Percentiles rank a stretch among this genome's conserved stretches.
Conservation (phyloP, 2,797 vertebrate genomes). For the Pteropus rufus region DNA sequence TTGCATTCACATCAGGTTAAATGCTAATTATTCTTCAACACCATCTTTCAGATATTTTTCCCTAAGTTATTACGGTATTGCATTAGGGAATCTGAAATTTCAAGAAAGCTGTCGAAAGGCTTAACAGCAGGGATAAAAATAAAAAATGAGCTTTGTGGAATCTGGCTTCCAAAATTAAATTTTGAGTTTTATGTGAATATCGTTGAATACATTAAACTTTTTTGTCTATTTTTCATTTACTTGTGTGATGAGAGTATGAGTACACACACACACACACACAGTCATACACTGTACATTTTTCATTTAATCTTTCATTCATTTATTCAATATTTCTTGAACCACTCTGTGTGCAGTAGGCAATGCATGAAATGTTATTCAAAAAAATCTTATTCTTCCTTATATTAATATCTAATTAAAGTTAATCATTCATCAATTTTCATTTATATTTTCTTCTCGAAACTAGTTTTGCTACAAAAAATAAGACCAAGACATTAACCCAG, state of each 20-base stretch:
- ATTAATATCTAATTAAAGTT: not conserved
- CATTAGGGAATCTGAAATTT: not conserved
- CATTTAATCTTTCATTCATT: not conserved
- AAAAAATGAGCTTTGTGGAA: not conserved
- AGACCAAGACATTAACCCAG: not conserved
- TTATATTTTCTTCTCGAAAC: slow-evolving; percentile 14
- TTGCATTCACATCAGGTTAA: slow-evolving; percentile 34
- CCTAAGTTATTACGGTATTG: not conserved
- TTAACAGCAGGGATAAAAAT: not conserved
- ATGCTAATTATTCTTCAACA: slow-evolving; percentile 29
- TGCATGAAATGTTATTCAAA: not conserved
- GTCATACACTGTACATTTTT: not conserved
- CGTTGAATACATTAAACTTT: slow-evolving; percentile 29
- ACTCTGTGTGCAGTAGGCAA: not conserved
- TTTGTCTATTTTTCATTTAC: not conserved
- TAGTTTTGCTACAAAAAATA: slow-evolving; percentile 28
- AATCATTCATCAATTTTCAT: not conserved
- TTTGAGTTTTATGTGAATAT: not conserved
- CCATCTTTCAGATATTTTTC: slow-evolving; percentile 27
- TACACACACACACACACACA: not conserved
- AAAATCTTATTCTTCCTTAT: not conserved
- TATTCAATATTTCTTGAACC: not conserved
- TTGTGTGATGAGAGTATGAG: not conserved
- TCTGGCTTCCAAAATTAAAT: not conserved
- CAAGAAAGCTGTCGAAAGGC: slow-evolving; percentile 23